phyloP scores from a whole-genome alignment of 2,888 invertebrate species.

The Molorchus minor region DNA sequence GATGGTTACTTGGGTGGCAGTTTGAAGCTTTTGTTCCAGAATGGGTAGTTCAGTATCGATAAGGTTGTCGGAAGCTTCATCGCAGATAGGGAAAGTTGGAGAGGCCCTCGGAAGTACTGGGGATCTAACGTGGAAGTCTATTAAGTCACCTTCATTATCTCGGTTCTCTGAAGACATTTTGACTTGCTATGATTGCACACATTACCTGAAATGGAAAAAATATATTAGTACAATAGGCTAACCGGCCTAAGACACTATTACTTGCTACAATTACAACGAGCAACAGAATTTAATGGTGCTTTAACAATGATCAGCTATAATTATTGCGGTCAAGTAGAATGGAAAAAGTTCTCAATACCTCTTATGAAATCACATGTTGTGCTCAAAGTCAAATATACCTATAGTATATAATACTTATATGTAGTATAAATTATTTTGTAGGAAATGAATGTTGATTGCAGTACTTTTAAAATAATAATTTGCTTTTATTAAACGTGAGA shows the following conservation, averaged over 20 bases:
- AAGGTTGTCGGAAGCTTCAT: slow-evolving; percentile 52
- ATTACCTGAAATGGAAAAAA: slow-evolving; percentile 46
- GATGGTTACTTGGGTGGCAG: slow-evolving; percentile 36
- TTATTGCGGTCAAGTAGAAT: no score
- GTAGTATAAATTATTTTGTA: not conserved
- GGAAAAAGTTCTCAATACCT: no score
- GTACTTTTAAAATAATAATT: no score
- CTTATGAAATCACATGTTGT: no score
- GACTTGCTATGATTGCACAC: slow-evolving; percentile 31
- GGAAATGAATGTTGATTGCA: not conserved
- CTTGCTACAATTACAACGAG: no score
- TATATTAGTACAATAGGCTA: not conserved
- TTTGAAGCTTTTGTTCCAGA: slow-evolving; percentile 57
- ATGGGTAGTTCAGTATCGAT: slow-evolving; percentile 58
- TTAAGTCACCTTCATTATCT: slow-evolving; percentile 53
- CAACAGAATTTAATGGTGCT: no score
- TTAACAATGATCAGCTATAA: no score
- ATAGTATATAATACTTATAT: not conserved
- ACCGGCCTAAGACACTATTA: no score
- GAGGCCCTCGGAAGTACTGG: slow-evolving; percentile 51
- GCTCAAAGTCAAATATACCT: not conserved
- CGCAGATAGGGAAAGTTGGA: slow-evolving; percentile 27
- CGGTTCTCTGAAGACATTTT: slow-evolving; percentile 40
- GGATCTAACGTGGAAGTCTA: slow-evolving; percentile 57
- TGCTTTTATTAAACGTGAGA: no score